Conservation (phyloP, 2,888 invertebrate genomes). For the Drosophila hamatofila region DNA sequence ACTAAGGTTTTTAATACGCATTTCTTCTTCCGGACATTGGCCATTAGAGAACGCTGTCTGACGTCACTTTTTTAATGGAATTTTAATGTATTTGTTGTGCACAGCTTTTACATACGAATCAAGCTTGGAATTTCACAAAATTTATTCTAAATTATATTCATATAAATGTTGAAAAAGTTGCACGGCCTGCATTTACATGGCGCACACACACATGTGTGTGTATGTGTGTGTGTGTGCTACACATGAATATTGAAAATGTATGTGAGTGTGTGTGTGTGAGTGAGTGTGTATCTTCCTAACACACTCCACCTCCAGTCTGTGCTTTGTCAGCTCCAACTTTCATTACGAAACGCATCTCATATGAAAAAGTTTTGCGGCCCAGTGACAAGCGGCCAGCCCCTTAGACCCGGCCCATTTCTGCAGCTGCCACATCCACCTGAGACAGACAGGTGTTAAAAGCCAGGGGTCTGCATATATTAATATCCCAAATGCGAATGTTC, state of each 20-base stretch:
- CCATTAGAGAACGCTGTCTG: slow-evolving; percentile 4
- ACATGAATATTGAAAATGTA: slow-evolving; percentile 79
- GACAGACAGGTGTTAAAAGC: slow-evolving; percentile 69
- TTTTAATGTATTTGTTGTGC: slow-evolving; percentile 75
- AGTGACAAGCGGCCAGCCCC: slow-evolving; percentile 52
- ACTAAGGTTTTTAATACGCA: slow-evolving; percentile 32
- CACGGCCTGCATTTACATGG: slow-evolving; percentile 63
- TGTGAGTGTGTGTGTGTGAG: slow-evolving; percentile 24
- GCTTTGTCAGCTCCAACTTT: slow-evolving; percentile 57
- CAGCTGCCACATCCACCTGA: slow-evolving; percentile 22
- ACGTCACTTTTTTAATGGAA: slow-evolving; percentile 77
- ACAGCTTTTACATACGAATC: slow-evolving; percentile 16
- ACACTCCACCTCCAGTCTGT: background rate
- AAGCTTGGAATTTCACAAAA: slow-evolving; percentile 38
- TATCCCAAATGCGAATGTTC: slow-evolving; percentile 70
- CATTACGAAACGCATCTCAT: slow-evolving; percentile 74
- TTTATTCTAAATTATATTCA: slow-evolving; percentile 80
- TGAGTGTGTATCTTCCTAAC: slow-evolving; percentile 9
- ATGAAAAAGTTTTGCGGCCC: slow-evolving; percentile 72
- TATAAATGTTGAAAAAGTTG: slow-evolving; percentile 77
- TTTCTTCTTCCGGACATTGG: slow-evolving; percentile 3
- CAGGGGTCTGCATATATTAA: slow-evolving; percentile 79
- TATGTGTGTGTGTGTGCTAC: slow-evolving; percentile 32
- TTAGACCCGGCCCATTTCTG: background rate
- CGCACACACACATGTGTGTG: slow-evolving; percentile 29